A percentile compares a stretch with the other conserved stretches of the same genome.
These are phyloP conservation scores for Drosophila ficusphila DNA, from an alignment of 1,140 invertebrate species.

Conservation along the genomic window DNA sequence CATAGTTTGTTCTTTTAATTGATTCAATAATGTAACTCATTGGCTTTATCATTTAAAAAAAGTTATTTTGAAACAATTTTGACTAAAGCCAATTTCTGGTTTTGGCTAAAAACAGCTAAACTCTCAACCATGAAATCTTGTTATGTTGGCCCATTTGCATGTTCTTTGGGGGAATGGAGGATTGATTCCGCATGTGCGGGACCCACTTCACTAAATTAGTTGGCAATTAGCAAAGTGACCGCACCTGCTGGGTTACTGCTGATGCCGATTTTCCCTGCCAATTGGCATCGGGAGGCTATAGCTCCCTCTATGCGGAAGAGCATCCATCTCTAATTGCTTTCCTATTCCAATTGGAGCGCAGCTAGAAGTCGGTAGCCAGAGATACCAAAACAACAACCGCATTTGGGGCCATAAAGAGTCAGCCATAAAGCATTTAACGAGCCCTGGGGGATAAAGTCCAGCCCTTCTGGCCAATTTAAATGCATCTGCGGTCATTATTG, in stretches of 20 bases:
- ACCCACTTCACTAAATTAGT: slow-evolving; percentile 58
- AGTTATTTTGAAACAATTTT: no score
- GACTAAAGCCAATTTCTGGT: background rate
- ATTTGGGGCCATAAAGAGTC: slow-evolving; percentile 32
- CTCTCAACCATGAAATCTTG: slow-evolving; percentile 1
- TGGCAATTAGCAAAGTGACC: slow-evolving; percentile 71
- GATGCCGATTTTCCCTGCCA: background rate
- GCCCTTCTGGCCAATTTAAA: slow-evolving; percentile 15
- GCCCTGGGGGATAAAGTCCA: slow-evolving; percentile 5
- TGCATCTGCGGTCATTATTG: slow-evolving; percentile 41
- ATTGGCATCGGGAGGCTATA: slow-evolving; percentile 12
- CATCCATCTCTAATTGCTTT: slow-evolving; percentile 50
- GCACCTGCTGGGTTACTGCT: slow-evolving; percentile 21
- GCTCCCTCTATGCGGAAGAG: background rate
- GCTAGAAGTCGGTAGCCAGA: slow-evolving; percentile 1
- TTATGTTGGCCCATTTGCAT: slow-evolving; percentile 1
- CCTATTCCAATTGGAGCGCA: slow-evolving; percentile 30
- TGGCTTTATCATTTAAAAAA: no score
- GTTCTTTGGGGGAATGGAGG: background rate
- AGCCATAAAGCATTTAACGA: slow-evolving; percentile 58
- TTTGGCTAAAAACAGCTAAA: background rate
- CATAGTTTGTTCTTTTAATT: no score
- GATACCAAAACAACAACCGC: slow-evolving; percentile 1
- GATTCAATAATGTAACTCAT: background rate
- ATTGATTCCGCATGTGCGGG: slow-evolving; percentile 9